Evolutionary conservation across 2,888 invertebrate genomes (phyloP), one percentile per base, ranked within the genome.

Genomic region (Acholoe squamosa): DNA sequence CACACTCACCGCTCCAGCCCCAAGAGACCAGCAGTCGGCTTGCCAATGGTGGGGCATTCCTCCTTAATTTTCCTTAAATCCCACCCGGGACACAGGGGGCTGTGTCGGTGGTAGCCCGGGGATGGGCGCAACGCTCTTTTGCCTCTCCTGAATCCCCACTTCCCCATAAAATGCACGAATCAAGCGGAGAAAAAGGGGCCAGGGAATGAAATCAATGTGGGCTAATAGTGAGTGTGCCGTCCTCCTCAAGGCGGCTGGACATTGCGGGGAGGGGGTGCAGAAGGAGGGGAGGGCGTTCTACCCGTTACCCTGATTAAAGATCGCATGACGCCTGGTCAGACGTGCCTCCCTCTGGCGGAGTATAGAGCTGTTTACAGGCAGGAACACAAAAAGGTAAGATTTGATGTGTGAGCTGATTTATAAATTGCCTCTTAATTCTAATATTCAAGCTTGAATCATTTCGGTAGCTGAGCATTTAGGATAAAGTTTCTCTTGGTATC

Each of bases 261-360:
- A 16, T 16, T 19, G 28, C 28, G 25, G 76, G 76, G 76, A 31
- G 76, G 76, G 76, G 16, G 16, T 19, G 76, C 16, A 31, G 31
- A 76, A 7, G 76, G 76, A n/a, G 61, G 61, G 61, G n/a, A 12
- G 61, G 19, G 61, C 61, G 19, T 61, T 61, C 61, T 61, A 19
- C n/a, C 61, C 61, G 61, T 61, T 61, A n/a, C 61, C 61, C 61
- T 61, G 61, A 61, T 61, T 61, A 61, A 61, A 61, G 61, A n/a
- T n/a, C 61, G n/a, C 61, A n/a, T 61, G 61, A 61, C 61, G 61
- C 61, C 61, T 61, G 43, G 43, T 43, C 43, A 61, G 61, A 61
- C 61, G 5, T 61, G 19, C 61, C 61, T 12, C 19, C 43, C 43
- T 43, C 10, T 43, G 43, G 43, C 10, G 43, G 3, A 10, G 43